phyloP scores from a whole-genome alignment of 2,888 invertebrate genomes.

The Antitype chi region DNA sequence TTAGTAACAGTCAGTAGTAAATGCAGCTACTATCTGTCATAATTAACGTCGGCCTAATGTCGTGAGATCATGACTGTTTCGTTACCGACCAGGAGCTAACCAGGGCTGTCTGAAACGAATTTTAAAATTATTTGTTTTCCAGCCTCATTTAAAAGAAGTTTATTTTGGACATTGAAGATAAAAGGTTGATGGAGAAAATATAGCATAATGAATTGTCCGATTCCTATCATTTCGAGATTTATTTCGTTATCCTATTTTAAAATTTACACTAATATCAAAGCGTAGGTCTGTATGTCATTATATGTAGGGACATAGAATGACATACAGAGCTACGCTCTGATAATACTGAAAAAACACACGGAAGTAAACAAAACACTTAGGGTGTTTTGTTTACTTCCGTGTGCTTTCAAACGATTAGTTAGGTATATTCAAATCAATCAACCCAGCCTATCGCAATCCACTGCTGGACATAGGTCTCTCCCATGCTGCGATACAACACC shows the following conservation, averaged over 20 bases:
- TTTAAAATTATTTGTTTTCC: neutral
- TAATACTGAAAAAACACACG: too few species aligned
- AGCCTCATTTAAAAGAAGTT: neutral
- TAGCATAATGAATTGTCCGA: too few species aligned
- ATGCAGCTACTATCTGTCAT: constrained; percentile 71
- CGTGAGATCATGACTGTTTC: constrained; percentile 68
- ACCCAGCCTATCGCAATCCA: too few species aligned
- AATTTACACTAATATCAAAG: neutral
- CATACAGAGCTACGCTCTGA: too few species aligned
- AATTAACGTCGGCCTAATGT: constrained; percentile 69
- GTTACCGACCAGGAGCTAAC: constrained; percentile 42
- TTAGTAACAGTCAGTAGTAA: constrained; percentile 63
- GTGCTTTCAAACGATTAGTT: neutral
- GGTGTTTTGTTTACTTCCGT: neutral
- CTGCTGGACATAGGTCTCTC: too few species aligned
- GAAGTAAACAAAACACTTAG: fast-evolving
- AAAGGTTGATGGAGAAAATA: neutral
- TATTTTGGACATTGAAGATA: neutral
- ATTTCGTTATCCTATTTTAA: neutral
- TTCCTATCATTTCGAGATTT: neutral
- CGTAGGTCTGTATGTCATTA: too few species aligned
- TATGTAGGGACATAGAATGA: too few species aligned
- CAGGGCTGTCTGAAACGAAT: constrained; percentile 41
- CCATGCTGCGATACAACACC: too few species aligned
- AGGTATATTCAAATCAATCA: too few species aligned